Evolutionary conservation across 1,140 invertebrate genomes (phyloP), one percentile per base, ranked within the genome.

Genomic region (Drosophila baimaii): DNA sequence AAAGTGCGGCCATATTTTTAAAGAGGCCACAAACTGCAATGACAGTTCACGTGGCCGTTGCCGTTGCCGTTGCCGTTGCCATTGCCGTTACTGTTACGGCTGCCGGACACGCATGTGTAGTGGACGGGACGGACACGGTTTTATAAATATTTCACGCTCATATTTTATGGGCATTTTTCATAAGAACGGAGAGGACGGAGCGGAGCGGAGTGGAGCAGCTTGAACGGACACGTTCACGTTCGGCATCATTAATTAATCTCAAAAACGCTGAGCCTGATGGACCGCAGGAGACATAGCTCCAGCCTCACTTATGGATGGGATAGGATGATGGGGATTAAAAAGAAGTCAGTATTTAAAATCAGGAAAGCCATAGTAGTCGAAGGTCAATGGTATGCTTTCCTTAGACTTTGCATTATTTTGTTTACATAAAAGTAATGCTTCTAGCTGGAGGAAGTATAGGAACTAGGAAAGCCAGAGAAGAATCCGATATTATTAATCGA

Each of bases 121-220:
- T 64, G 69, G 63, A 51, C 49, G 27, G 27, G 10, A 12, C n/a
- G 31, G 25, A 35, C 51, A 35, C 19, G 35, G n/a, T 77, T 76
- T 61, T 77, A 77, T 77, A 71, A 70, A 76, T 77, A 78, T 77
- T 70, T 77, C 44, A 77, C 25, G 65, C 65, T 61, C 65, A 77
- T 78, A 58, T 78, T 78, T 77, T 71, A 78, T 78, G 76, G 54
- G 57, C 65, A 78, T 78, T 78, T 78, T 78, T 78, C 75, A 78
- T 78, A 33, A 27, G 31, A 46, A 43, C 37, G 29, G 51, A 35
- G 65, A 37, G 12, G 56, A n/a, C 10, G 55, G n/a, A 0, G 21
- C n/a, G n/a, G n/a, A n/a, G n/a, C n/a, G n/a, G n/a, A n/a, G n/a
- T n/a, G n/a, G n/a, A 56, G 35, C 76, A 71, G 75, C 65, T 78